Conservation (phyloP, 2,797 vertebrate genomes). For the Enteromius viviparus region DNA sequence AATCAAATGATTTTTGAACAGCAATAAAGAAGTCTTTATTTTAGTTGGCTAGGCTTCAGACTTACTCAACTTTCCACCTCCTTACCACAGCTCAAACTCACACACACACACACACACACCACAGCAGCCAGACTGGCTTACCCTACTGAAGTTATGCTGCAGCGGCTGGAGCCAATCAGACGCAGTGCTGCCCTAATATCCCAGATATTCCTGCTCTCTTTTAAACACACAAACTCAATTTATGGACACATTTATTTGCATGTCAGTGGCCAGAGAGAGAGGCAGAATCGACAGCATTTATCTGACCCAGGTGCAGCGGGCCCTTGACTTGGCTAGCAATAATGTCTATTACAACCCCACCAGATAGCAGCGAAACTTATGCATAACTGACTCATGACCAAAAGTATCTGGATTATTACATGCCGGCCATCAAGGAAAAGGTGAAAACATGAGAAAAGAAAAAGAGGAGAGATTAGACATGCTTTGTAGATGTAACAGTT, state of each 20-base stretch:
- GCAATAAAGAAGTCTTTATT: slow-evolving; percentile 94
- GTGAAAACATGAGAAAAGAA: slow-evolving; percentile 78
- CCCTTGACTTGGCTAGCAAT: slow-evolving; percentile 24
- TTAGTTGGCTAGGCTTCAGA: slow-evolving; percentile 84
- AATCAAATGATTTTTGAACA: slow-evolving; percentile 95
- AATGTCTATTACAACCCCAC: slow-evolving; percentile 22
- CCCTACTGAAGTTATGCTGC: slow-evolving; percentile 92
- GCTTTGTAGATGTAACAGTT: slow-evolving; percentile 70
- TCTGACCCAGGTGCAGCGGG: slow-evolving; percentile 34
- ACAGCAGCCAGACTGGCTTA: slow-evolving; percentile 89
- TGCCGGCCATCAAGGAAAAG: slow-evolving; percentile 73
- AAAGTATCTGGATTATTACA: slow-evolving; percentile 75
- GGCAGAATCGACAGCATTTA: slow-evolving; percentile 91
- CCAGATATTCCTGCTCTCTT: slow-evolving; percentile 96
- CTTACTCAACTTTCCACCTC: slow-evolving; percentile 58
- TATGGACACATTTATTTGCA: slow-evolving; percentile 99
- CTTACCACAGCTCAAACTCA: slow-evolving; percentile 56
- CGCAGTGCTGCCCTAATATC: slow-evolving; percentile 93
- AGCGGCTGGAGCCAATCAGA: slow-evolving; percentile 96
- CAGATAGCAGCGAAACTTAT: slow-evolving; percentile 18
- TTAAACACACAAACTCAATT: slow-evolving; percentile 99
- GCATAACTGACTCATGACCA: slow-evolving; percentile 76
- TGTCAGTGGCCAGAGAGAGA: slow-evolving; percentile 87
- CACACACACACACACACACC: slow-evolving; percentile 50
- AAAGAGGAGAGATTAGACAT: slow-evolving; percentile 66